Base-by-base conservation (phyloP, 2,113 vertebrate genomes). In the Oenanthe oenanthe region DNA sequence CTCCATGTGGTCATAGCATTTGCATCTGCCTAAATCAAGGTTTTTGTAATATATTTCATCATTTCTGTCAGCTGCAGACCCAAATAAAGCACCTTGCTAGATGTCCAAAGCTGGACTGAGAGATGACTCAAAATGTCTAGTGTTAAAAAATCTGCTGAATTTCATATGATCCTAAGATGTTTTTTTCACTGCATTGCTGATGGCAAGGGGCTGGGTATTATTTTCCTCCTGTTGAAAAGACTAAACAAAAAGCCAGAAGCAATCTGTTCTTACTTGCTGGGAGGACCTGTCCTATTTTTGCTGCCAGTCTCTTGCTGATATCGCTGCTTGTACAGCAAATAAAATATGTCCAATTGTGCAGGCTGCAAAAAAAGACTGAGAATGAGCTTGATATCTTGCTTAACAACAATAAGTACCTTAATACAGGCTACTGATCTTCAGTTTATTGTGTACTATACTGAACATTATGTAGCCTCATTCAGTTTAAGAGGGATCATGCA, bases 21-120 rank as follows among this genome's bases (percentile, higher is more conserved):
- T n/a, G 12, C 12, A 43, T 54, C 29, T 88, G 58, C 71, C 26
- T 61, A 66, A 61, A 82, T 26, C 22, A 61, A 74, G 51, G 63
- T 14, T 77, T 85, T 89, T 61, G 5, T 32, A 56, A 45, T 18
- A 45, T 45, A 45, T 17, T 53, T 89, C 5, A 22, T 79, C 1
- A 56, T 65, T 82, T 91, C 40, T 60, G 40, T 78, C 5, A 1
- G 26, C 50, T 81, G n/a, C 42, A 76, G 16, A 65, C 14, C 45
- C 26, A 43, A 73, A 38, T 10, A 42, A 58, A 26, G 51, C 7
- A 42, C 7, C 9, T 87, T 0, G 0, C 26, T 84, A 0, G 0
- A 25, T 73, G 32, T 73, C 58, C 29, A 76, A 56, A 92, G 28
- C 54, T 70, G 51, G 45, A 53, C 57, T 63, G 61, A 71, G 48